phyloP scores from a whole-genome alignment of 1,140 invertebrate species.

The Drosophila auraria region DNA sequence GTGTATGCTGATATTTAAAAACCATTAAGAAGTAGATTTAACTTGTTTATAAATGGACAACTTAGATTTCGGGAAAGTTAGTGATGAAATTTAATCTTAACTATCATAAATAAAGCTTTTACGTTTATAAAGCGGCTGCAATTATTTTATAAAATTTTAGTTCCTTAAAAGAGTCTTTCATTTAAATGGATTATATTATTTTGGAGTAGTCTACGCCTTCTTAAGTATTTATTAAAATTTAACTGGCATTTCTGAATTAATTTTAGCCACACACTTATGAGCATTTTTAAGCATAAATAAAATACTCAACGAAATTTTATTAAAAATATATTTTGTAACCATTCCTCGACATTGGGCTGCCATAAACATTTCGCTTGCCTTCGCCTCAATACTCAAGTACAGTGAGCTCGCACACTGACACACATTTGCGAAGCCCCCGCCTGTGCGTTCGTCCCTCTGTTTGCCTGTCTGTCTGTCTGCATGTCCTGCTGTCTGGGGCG shows the following conservation, averaged over 20 bases:
- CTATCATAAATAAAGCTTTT: not conserved
- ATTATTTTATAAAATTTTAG: not conserved
- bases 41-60: not conserved
- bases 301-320: not conserved
- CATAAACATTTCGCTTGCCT: conserved; percentile 34
- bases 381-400: conserved; percentile 44
- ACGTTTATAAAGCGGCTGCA: too few relatives aligned
- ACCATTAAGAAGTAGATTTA: not conserved
- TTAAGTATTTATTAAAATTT: not conserved
- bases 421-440: conserved; percentile 43
- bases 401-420: conserved; percentile 56
- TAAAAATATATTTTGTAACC: not conserved
- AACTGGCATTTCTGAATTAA: not conserved
- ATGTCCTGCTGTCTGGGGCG: conserved; percentile 49
- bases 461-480: conserved; percentile 17
- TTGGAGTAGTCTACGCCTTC: too few relatives aligned
- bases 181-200: too few relatives aligned
- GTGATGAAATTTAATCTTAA: not conserved
- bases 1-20: not conserved
- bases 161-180: fast-evolving
- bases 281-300: not conserved
- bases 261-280: not conserved
- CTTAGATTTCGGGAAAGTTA: not conserved
- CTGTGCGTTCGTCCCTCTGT: conserved; percentile 14
- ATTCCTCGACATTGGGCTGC: conserved; percentile 28